Base-by-base conservation (phyloP, 2,888 invertebrate species). In the Cyclophora punctaria region DNA sequence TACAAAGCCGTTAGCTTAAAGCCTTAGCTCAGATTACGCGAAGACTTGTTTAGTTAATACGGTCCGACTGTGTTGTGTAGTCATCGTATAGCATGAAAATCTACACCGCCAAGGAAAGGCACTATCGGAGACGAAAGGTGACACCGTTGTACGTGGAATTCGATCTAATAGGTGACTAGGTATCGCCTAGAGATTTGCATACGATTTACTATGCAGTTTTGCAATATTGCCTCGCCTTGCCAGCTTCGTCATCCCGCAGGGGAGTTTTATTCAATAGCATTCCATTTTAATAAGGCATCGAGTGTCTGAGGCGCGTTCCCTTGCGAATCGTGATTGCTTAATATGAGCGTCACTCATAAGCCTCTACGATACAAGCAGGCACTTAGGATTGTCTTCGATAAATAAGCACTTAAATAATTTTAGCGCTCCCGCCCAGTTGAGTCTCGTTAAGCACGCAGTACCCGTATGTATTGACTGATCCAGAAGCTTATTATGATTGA, bases 1-100 rank as follows among this genome's bases (percentile, higher is more conserved):
- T 65, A 71, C 66, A 69, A 73, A 78, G 76, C 76, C 73, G 78
- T 78, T 80, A 80, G 78, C 75, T 80, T 80, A 78, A 83, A 80
- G 75, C 76, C 73, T 72, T 67, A 67, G 71, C 66, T 85, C 82
- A 73, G 71, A 80, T 86, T 84, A 83, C 85, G 63, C 70, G 75
- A 71, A 74, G 78, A 77, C 80, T 84, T 83, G 81, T 80, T 80
- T 83, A 20, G 20, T 20, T 20, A 82, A 85, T 80, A 73, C 78
- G 74, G 65, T 70, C 64, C 60, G 80, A 82, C 80, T 78, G 75
- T 20, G 20, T 20, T 20, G 20, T 20, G 20, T 69, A 80, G 83
- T 75, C 78, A 86, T 81, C 81, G 78, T 81, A 86, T 87, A 83
- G 80, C 79, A 74, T 82, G 82, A 80, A 79, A 80, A 81, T 73